Percentiles rank a stretch among this genome's conserved stretches.
phyloP scores from a whole-genome alignment of 2,113 vertebrate genomes.

The Motacilla tschutschensis region DNA sequence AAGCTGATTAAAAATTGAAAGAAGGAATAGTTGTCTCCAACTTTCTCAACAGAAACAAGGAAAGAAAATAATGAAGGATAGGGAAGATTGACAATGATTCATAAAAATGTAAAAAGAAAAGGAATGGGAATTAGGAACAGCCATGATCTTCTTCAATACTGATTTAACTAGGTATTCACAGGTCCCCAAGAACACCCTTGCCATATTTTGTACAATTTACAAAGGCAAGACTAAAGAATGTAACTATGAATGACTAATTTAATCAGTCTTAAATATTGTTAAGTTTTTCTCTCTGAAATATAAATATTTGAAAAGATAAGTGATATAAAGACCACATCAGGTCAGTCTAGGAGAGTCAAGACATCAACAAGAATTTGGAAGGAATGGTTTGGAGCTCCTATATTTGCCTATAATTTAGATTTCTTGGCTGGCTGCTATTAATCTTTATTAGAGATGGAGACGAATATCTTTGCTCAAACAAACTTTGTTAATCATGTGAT shows the following conservation, averaged over 20 bases:
- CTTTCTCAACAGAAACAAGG: neutral
- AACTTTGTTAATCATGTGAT: neutral
- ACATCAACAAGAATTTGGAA: neutral
- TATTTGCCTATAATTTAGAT: neutral
- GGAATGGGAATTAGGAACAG: neutral
- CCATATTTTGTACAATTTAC: neutral
- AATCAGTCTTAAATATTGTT: neutral
- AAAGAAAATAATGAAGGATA: neutral
- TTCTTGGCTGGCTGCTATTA: neutral
- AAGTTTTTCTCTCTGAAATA: neutral
- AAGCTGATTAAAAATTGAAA: neutral
- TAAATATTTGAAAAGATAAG: neutral
- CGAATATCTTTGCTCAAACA: neutral
- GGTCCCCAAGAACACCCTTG: neutral
- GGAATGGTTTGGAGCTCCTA: neutral
- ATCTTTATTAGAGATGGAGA: neutral
- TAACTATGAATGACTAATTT: neutral
- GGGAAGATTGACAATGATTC: neutral
- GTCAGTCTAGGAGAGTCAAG: neutral
- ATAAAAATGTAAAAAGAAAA: neutral
- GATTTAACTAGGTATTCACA: neutral
- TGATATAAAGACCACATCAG: neutral
- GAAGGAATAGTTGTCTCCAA: neutral
- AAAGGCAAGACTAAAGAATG: neutral
- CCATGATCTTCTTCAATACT: neutral